Conservation (phyloP, 2,797 vertebrate species). For the Falco biarmicus region DNA sequence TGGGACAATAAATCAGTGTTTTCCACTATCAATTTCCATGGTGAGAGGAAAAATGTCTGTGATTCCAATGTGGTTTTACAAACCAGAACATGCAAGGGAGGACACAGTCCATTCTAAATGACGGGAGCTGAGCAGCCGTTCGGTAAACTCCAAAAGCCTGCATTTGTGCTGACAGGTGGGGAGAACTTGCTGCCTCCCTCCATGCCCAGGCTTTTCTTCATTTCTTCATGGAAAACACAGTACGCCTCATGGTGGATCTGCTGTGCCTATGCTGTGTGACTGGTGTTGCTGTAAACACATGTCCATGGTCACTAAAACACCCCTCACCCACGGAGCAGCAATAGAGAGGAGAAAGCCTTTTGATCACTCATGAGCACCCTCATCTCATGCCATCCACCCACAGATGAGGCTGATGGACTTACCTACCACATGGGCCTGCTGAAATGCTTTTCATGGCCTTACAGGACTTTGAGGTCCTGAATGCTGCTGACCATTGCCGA, state of each 20-base stretch:
- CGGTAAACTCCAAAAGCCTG: not conserved
- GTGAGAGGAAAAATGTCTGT: not conserved
- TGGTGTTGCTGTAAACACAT: not conserved
- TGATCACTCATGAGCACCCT: not conserved
- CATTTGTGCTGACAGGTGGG: not conserved
- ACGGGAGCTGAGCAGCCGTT: not conserved
- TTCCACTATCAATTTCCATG: not conserved
- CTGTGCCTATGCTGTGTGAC: not conserved
- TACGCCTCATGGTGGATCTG: fast-evolving
- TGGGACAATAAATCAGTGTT: not conserved
- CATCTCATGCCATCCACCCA: not conserved
- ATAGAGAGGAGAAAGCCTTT: not conserved
- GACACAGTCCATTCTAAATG: not conserved
- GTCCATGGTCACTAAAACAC: not conserved
- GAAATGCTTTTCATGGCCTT: not conserved
- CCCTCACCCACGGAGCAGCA: not conserved
- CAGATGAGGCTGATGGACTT: not conserved
- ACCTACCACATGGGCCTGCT: not conserved
- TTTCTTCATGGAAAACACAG: fast-evolving
- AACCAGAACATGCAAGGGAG: not conserved
- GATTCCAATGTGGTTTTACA: not conserved
- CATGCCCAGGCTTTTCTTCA: not conserved
- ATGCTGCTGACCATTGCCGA: not conserved
- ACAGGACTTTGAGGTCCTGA: not conserved
- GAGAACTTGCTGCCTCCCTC: not conserved